These are phyloP conservation scores for Micrasema longulum DNA, from an alignment of 1,140 invertebrate species.

Conservation along the genomic window DNA sequence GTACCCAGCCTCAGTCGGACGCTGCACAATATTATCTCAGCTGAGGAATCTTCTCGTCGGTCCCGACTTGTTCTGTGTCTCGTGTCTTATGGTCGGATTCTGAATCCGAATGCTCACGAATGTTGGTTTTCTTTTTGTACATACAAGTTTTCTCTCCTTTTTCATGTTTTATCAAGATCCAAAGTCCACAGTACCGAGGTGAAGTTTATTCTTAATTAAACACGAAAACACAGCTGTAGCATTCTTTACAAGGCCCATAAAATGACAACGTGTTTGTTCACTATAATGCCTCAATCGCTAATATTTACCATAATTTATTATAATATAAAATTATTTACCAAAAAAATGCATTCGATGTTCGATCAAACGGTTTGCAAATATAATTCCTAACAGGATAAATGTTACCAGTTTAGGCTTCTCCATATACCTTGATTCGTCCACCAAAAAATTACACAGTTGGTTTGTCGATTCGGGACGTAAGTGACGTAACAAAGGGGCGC, in stretches of 20 bases:
- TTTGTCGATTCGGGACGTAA: too few relatives aligned
- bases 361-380: too few relatives aligned
- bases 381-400: too few relatives aligned
- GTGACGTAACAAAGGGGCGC: constrained; percentile 48
- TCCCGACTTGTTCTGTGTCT: background rate
- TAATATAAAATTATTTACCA: too few relatives aligned
- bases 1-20: constrained; percentile 8
- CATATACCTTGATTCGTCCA: too few relatives aligned
- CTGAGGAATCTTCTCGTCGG: constrained; percentile 12
- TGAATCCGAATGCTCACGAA: constrained; percentile 23
- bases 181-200: background rate
- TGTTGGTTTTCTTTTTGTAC: background rate
- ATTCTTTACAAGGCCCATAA: too few relatives aligned
- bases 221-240: background rate
- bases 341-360: too few relatives aligned
- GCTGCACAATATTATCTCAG: constrained; percentile 7
- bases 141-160: background rate
- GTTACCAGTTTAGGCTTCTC: too few relatives aligned
- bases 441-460: too few relatives aligned
- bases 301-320: too few relatives aligned
- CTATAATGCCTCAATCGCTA: too few relatives aligned
- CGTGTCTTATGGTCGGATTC: background rate
- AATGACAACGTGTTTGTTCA: too few relatives aligned
- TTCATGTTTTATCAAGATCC: background rate
- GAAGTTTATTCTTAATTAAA: background rate